A percentile compares a stretch with the other conserved stretches of the same genome.
Evolutionary conservation across 2,888 invertebrate genomes (phyloP).

Genomic region (Pandemis cinnamomeana): DNA sequence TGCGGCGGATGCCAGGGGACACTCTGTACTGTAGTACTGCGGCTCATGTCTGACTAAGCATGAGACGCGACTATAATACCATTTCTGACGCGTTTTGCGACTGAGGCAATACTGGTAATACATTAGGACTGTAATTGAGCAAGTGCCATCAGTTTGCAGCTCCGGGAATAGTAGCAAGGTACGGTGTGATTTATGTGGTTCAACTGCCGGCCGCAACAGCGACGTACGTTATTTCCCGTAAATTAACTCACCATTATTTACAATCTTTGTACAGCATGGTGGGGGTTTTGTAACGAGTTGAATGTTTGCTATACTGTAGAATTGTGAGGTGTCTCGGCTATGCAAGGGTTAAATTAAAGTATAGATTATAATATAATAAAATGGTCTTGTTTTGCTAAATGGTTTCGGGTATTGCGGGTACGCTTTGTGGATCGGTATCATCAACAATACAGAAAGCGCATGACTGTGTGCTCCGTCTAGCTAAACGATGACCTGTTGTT

Average conservation of each 20-base stretch:
- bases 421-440: no score
- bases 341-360: neutral
- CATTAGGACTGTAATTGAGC: conserved; percentile 41
- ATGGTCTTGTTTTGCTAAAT: no score
- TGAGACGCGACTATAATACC: conserved; percentile 33
- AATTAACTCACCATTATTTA: conserved; percentile 26
- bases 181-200: conserved; percentile 35
- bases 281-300: neutral
- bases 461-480: no score
- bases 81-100: conserved; percentile 32
- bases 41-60: conserved; percentile 13
- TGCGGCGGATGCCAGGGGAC: neutral
- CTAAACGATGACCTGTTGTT: no score
- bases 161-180: conserved; percentile 17
- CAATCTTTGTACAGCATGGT: neutral
- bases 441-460: no score
- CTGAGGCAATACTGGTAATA: conserved; percentile 38
- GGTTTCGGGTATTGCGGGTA: no score
- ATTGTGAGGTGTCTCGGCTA: neutral
- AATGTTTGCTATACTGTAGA: neutral
- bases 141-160: conserved; percentile 40
- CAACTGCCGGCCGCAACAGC: conserved; percentile 34
- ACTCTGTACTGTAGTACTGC: conserved; percentile 4
- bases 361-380: no score
- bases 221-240: conserved; percentile 30